Base-by-base conservation (phyloP, 2,888 invertebrate species). In the Sarcophaga carnaria region DNA sequence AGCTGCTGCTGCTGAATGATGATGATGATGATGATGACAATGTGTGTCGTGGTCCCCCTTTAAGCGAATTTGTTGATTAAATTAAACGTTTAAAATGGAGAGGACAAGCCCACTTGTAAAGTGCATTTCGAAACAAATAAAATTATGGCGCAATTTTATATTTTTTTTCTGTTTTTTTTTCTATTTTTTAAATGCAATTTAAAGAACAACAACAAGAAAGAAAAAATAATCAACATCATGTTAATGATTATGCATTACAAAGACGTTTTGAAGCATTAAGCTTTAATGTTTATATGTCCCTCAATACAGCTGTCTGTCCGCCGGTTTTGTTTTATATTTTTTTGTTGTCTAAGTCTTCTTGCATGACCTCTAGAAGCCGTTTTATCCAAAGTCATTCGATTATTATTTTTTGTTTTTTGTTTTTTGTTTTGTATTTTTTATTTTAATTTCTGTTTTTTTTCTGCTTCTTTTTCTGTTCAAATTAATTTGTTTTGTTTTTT, bases 311-410 rank as follows among this genome's bases (percentile, higher is more conserved):
- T 14, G 49, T 49, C 49, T 14, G 49, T 49, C 49, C 49, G 49
- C 14, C 14, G 11, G 49, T 49, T 49, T 14, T 11, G 14, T 49
- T 49, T 49, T 1, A 11, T 14, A 14, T 49, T 49, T 49, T 14
- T 14, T 49, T 14, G 12, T 79, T 70, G 74, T 79, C 2, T 62
- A 74, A 37, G 37, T 37, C 37, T 37, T 84, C 63, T 75, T 75
- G 63, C 76, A 49, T 84, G 84, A 84, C 84, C 84, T 84, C 75
- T 84, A 80, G 80, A 59, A 80, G 25, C 45, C 45, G 47, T 47
- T 72, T 17, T 54, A 70, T 54, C 27, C 69, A 83, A 75, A 78
- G 49, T 70, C 59, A 70, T 70, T 70, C n/a, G 14, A 49, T 49
- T 17, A 63, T 80, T 64, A 64, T 47, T 62, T n/a, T 25, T 47